Percentiles rank a stretch among this genome's conserved stretches.
phyloP scores from a whole-genome alignment of 2,113 vertebrate genomes.

The Lonchura striata region DNA sequence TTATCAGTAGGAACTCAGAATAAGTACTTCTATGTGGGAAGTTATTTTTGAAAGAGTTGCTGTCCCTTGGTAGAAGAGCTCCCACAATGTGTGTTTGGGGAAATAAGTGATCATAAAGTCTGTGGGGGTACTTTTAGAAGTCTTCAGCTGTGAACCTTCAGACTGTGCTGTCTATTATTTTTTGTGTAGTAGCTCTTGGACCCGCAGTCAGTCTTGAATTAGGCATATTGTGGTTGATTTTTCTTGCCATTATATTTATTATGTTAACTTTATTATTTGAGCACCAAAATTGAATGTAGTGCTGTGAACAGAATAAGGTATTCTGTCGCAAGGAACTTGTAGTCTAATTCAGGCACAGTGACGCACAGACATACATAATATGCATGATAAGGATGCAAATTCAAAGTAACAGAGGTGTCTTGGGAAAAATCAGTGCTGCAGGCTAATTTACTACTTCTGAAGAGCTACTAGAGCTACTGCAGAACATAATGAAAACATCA shows the following conservation, averaged over 20 bases:
- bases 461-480: background rate
- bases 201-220: background rate
- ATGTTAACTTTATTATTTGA: background rate
- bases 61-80: background rate
- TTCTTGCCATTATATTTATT: background rate
- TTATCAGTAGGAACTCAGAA: background rate
- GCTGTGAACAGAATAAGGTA: conserved; percentile 26
- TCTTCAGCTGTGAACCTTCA: background rate
- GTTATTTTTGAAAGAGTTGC: conserved; percentile 24
- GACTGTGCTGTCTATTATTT: background rate
- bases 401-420: conserved; percentile 14
- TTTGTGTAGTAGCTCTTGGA: background rate
- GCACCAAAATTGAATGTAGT: background rate
- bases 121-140: background rate
- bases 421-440: conserved; percentile 41
- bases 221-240: background rate
- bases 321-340: conserved; percentile 16
- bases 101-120: background rate
- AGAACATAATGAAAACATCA: background rate
- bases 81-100: background rate
- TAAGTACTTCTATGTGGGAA: background rate
- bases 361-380: conserved; percentile 37
- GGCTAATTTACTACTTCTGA: conserved; percentile 21
- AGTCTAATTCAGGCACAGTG: conserved; percentile 34
- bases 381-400: conserved; percentile 30